Conservation (phyloP, 2,113 vertebrate genomes). For the Periophthalmus modestus region DNA sequence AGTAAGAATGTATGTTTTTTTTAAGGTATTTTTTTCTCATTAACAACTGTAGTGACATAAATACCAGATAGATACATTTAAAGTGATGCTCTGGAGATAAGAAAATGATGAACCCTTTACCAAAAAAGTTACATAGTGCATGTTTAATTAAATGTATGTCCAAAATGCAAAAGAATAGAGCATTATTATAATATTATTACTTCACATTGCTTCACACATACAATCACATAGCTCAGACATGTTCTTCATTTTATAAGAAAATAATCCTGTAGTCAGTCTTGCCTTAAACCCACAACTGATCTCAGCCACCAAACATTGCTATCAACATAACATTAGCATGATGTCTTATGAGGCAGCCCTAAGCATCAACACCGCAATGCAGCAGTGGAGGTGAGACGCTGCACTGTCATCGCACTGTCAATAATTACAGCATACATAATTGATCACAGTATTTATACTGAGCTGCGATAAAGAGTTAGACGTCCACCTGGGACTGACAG, state of each 20-base stretch:
- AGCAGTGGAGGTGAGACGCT: slow-evolving; percentile 48
- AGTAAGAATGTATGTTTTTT: too few relatives aligned
- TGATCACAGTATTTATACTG: slow-evolving; percentile 55
- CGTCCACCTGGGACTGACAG: slow-evolving; percentile 38
- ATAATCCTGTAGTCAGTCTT: neutral
- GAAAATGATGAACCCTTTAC: too few relatives aligned
- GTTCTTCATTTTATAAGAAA: neutral
- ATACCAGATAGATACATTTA: too few relatives aligned
- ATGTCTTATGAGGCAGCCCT: slow-evolving; percentile 45
- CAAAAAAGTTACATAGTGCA: too few relatives aligned
- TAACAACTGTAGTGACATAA: too few relatives aligned
- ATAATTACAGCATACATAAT: slow-evolving; percentile 77
- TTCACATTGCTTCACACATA: too few relatives aligned
- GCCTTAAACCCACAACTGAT: slow-evolving; percentile 30
- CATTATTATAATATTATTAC: too few relatives aligned
- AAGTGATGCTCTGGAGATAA: too few relatives aligned
- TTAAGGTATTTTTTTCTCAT: too few relatives aligned
- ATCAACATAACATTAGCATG: slow-evolving; percentile 45
- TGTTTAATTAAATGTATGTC: too few relatives aligned
- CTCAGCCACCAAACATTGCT: slow-evolving; percentile 25
- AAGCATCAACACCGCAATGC: slow-evolving; percentile 68
- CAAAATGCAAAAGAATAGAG: too few relatives aligned
- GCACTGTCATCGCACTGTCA: slow-evolving; percentile 61
- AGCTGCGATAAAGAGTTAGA: slow-evolving; percentile 40
- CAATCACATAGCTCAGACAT: too few relatives aligned